A percentile compares a stretch with the other conserved stretches of the same genome.
phyloP scores from a whole-genome alignment of 2,113 vertebrate species.

The Nicator chloris region DNA sequence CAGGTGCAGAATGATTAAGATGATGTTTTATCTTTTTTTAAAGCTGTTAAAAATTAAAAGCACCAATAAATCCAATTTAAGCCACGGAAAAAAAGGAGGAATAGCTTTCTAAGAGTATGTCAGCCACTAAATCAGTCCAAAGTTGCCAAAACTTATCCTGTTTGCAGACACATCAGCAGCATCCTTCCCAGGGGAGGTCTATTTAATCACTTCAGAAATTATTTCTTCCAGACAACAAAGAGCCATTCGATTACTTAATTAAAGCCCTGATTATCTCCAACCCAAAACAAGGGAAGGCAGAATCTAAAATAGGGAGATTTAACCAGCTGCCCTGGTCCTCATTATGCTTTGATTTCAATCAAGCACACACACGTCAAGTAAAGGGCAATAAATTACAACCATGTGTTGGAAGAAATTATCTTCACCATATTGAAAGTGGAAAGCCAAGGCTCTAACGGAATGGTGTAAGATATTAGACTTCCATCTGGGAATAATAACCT shows the following conservation, averaged over 20 bases:
- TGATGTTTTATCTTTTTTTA: not conserved
- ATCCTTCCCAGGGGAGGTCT: conserved; percentile 29
- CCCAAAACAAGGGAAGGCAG: conserved; percentile 26
- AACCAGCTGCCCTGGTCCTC: conserved; percentile 58
- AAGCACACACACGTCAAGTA: conserved; percentile 66
- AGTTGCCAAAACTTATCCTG: not conserved
- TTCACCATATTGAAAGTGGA: conserved; percentile 33
- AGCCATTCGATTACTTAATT: conserved; percentile 65
- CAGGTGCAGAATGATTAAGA: not conserved
- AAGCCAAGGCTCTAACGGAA: not conserved
- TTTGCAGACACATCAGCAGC: not conserved
- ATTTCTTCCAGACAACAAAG: conserved; percentile 63
- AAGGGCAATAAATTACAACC: conserved; percentile 72
- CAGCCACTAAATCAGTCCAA: not conserved
- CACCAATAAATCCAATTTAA: not conserved
- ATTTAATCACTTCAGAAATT: conserved; percentile 37
- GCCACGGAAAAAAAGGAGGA: not conserved
- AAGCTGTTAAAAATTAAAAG: not conserved
- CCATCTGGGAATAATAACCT: conserved; percentile 70
- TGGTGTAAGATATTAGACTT: conserved; percentile 30
- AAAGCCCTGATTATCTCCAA: conserved; percentile 67
- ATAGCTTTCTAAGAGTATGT: not conserved
- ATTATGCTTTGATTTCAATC: conserved; percentile 72
- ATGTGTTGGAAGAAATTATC: conserved; percentile 68
- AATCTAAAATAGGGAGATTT: conserved; percentile 6